A percentile compares a stretch with the other conserved stretches of the same genome.
phyloP scores from a whole-genome alignment of 1,140 invertebrate species.

The Heliothis subflexa region DNA sequence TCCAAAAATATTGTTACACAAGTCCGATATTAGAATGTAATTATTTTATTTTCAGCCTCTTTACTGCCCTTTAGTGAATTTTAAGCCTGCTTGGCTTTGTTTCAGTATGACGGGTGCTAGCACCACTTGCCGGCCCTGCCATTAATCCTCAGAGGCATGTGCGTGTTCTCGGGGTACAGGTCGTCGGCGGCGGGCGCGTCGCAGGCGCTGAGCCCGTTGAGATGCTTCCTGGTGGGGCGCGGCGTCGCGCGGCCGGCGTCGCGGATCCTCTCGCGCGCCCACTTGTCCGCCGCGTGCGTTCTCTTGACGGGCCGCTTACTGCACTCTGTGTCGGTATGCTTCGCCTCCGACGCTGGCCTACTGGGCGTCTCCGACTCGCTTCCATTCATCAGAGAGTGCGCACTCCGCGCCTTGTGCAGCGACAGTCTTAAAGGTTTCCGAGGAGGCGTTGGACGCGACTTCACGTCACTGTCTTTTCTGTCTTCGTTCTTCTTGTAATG shows the following conservation, averaged over 20 bases:
- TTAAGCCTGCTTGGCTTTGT: too few relatives aligned
- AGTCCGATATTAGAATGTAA: too few relatives aligned
- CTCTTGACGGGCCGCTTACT: slow-evolving; percentile 75
- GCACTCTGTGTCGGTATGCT: slow-evolving; percentile 54
- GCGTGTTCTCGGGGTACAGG: slow-evolving; percentile 70
- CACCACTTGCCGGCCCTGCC: slow-evolving; percentile 67
- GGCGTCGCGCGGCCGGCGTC: slow-evolving; percentile 69
- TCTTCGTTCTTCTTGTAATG: slow-evolving; percentile 83
- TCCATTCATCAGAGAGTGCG: slow-evolving; percentile 90
- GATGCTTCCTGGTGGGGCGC: slow-evolving; percentile 61
- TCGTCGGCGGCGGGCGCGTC: slow-evolving; percentile 74
- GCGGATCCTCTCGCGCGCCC: slow-evolving; percentile 63
- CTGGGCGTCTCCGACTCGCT: slow-evolving; percentile 74
- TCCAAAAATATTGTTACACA: neutral
- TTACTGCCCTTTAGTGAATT: slow-evolving; percentile 2
- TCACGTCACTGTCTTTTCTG: slow-evolving; percentile 69
- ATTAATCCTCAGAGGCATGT: slow-evolving; percentile 57
- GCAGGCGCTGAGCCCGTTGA: slow-evolving; percentile 64
- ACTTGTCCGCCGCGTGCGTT: slow-evolving; percentile 71
- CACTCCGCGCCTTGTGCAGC: slow-evolving; percentile 92
- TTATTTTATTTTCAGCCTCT: slow-evolving; percentile 17
- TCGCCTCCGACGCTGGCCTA: slow-evolving; percentile 65
- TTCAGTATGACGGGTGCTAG: slow-evolving; percentile 50
- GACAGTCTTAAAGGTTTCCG: slow-evolving; percentile 94
- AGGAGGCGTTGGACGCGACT: slow-evolving; percentile 90